phyloP scores from a whole-genome alignment of 2,113 vertebrate species.

The Actenoides lindsayi region DNA sequence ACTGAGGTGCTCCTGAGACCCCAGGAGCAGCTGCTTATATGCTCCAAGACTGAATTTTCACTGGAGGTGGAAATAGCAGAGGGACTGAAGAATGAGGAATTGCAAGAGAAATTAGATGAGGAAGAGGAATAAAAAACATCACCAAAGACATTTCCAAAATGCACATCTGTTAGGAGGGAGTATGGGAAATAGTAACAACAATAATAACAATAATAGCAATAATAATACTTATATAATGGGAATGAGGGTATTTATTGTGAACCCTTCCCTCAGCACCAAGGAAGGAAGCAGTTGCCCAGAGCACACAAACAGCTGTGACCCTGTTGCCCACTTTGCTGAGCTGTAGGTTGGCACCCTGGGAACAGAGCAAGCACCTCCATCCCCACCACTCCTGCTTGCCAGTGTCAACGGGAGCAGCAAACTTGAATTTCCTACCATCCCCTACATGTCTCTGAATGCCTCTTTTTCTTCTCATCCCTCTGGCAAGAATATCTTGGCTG shows the following conservation, averaged over 20 bases:
- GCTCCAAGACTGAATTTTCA: not conserved
- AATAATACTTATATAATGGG: fast-evolving
- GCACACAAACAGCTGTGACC: not conserved
- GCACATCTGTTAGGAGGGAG: not conserved
- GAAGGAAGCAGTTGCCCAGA: not conserved
- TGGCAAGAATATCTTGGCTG: not conserved
- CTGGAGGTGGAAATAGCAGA: not conserved
- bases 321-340: not conserved
- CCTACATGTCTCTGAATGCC: not conserved
- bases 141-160: not conserved
- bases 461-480: not conserved
- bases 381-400: not conserved
- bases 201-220: not conserved
- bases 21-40: not conserved
- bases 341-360: not conserved
- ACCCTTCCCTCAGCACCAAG: not conserved
- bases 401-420: not conserved
- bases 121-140: not conserved
- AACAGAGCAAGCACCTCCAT: not conserved
- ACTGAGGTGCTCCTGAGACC: not conserved
- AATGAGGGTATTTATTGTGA: not conserved
- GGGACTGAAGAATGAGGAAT: not conserved
- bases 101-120: not conserved
- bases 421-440: fast-evolving
- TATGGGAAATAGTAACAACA: not conserved